These are phyloP conservation scores for Autographa gamma DNA, from an alignment of 2,888 invertebrate species.

Conservation along the genomic window DNA sequence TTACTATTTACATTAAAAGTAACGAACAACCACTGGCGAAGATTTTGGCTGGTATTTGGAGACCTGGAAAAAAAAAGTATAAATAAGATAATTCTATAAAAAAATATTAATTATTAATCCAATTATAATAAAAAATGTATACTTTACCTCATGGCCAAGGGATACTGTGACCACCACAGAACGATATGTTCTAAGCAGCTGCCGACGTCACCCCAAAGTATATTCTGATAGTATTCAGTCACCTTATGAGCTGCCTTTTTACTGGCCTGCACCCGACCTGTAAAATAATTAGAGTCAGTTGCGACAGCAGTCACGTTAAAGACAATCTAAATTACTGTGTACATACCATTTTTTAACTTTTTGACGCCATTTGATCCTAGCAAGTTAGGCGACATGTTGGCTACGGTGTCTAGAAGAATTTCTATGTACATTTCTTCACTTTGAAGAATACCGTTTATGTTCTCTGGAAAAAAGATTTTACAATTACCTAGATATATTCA, in stretches of 20 bases:
- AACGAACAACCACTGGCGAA: slow-evolving; percentile 90
- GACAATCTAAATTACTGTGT: neutral
- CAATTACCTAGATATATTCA: no score
- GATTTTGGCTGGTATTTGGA: slow-evolving; percentile 90
- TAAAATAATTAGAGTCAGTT: slow-evolving; percentile 22
- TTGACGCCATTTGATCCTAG: slow-evolving; percentile 90
- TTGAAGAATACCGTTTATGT: slow-evolving; percentile 90
- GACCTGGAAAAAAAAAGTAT: slow-evolving; percentile 74
- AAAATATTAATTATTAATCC: neutral
- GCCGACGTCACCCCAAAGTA: slow-evolving; percentile 94
- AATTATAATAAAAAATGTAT: no score
- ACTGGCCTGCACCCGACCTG: slow-evolving; percentile 90
- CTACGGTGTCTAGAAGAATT: slow-evolving; percentile 89
- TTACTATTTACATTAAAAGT: slow-evolving; percentile 90
- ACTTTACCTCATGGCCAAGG: slow-evolving; percentile 89
- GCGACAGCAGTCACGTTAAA: neutral
- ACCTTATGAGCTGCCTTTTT: slow-evolving; percentile 90
- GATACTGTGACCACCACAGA: slow-evolving; percentile 94
- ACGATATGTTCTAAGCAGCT: slow-evolving; percentile 94
- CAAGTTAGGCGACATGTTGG: slow-evolving; percentile 89
- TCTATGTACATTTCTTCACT: slow-evolving; percentile 92
- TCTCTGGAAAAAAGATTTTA: slow-evolving; percentile 76
- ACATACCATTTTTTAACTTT: slow-evolving; percentile 86
- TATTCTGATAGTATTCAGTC: slow-evolving; percentile 92
- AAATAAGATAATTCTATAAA: neutral